Conservation (phyloP, 2,113 vertebrate species). For the Ciconia stormi region DNA sequence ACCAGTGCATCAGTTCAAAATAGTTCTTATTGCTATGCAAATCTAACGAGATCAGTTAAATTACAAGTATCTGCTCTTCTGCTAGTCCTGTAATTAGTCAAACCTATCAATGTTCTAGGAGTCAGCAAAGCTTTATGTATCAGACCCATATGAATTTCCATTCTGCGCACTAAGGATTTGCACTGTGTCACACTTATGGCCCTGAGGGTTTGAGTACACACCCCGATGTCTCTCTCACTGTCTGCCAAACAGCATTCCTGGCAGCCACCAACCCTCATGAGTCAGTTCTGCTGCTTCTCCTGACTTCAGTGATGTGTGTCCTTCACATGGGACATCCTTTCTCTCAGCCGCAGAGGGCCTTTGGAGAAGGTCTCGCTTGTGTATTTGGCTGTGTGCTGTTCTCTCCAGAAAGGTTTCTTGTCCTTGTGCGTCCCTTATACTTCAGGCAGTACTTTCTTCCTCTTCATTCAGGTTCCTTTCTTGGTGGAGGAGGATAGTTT, state of each 20-base stretch:
- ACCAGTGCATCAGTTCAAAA: neutral
- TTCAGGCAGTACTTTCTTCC: neutral
- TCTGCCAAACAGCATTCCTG: neutral
- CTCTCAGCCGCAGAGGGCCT: neutral
- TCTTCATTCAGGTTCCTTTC: neutral
- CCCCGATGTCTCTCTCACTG: accelerated
- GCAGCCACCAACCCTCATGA: neutral
- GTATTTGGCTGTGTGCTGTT: neutral
- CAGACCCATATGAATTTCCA: accelerated
- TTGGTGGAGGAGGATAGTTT: neutral
- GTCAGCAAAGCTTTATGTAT: neutral
- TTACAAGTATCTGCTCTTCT: neutral
- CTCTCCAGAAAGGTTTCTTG: neutral
- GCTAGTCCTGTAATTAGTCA: neutral
- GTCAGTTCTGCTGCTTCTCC: neutral
- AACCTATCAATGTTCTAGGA: neutral
- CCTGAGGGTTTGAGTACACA: neutral
- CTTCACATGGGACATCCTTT: neutral
- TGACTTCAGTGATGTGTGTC: neutral
- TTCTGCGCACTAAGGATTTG: neutral
- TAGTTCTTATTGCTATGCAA: neutral
- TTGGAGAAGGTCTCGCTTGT: neutral
- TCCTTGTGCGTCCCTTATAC: neutral
- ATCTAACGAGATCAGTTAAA: neutral
- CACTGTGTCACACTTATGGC: neutral